Conservation (phyloP, 1,140 invertebrate genomes). For the Trichonephila clavata region DNA sequence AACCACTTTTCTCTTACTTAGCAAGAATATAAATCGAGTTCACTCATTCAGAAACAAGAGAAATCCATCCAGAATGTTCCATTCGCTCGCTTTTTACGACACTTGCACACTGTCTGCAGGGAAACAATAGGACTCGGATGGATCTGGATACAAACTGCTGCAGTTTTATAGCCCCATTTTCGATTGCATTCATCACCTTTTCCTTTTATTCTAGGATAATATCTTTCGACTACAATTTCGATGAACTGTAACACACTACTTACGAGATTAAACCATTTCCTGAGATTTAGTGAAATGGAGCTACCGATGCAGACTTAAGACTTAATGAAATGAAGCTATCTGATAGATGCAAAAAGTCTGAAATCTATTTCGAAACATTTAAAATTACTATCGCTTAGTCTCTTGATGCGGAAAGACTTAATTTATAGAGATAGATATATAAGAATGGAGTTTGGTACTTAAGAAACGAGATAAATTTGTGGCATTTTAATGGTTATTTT, state of each 20-base stretch:
- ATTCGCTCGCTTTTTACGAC: background rate
- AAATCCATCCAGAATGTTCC: background rate
- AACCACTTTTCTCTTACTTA: conserved; percentile 9
- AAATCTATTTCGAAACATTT: background rate
- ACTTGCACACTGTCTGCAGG: background rate
- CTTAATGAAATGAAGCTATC: background rate
- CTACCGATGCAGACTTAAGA: background rate
- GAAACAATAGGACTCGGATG: background rate
- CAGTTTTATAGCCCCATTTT: conserved; percentile 9
- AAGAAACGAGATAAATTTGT: background rate
- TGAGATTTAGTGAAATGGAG: background rate
- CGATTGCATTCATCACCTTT: background rate
- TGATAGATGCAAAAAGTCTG: background rate
- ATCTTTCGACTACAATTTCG: background rate
- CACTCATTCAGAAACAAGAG: background rate
- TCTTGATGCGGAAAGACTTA: background rate
- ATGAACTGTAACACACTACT: background rate
- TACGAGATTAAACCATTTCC: conserved; percentile 27
- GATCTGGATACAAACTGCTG: background rate
- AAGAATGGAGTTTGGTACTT: background rate
- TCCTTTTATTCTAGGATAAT: conserved; percentile 15
- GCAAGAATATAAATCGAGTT: background rate
- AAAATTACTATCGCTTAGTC: background rate
- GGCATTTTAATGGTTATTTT: no score
- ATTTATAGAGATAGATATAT: background rate